Evolutionary conservation across 2,797 vertebrate species (phyloP).

Genomic region (Lithobates sylvaticus): DNA sequence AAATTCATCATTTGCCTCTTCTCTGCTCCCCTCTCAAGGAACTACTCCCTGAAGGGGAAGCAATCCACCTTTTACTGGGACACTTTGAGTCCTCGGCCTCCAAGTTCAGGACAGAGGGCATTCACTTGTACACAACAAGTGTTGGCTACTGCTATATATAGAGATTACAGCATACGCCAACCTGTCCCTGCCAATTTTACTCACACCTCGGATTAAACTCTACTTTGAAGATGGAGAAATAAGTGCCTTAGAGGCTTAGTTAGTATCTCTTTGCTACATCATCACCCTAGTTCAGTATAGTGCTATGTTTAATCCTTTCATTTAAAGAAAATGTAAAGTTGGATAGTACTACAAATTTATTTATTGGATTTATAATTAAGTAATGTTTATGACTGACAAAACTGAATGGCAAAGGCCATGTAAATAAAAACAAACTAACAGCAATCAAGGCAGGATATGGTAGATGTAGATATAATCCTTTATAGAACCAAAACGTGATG

Average conservation of each 20-base stretch:
- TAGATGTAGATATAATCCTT: neutral
- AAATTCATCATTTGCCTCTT: constrained; percentile 83
- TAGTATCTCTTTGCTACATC: constrained; percentile 71
- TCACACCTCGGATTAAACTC: constrained; percentile 79
- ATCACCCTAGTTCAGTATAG: constrained; percentile 33
- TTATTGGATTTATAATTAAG: neutral
- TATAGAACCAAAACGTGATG: neutral
- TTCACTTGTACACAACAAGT: constrained; percentile 48
- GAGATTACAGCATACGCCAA: constrained; percentile 71
- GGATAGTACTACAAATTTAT: neutral
- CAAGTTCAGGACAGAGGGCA: neutral
- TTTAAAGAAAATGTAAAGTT: neutral
- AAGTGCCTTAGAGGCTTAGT: constrained; percentile 83
- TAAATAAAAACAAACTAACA: too few relatives aligned
- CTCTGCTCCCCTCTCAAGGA: neutral
- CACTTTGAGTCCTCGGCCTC: neutral
- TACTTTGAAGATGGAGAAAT: constrained; percentile 77
- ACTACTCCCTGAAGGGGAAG: neutral
- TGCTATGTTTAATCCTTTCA: constrained; percentile 22
- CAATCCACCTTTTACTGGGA: constrained; percentile 8
- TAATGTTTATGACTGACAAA: too few relatives aligned
- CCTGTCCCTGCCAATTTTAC: constrained; percentile 83
- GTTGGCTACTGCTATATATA: constrained; percentile 73
- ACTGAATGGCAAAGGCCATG: neutral
- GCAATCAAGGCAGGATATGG: neutral